These are phyloP conservation scores for Monodelphis domestica DNA, from an alignment of 2,797 vertebrate species.

Conservation along the genomic window DNA sequence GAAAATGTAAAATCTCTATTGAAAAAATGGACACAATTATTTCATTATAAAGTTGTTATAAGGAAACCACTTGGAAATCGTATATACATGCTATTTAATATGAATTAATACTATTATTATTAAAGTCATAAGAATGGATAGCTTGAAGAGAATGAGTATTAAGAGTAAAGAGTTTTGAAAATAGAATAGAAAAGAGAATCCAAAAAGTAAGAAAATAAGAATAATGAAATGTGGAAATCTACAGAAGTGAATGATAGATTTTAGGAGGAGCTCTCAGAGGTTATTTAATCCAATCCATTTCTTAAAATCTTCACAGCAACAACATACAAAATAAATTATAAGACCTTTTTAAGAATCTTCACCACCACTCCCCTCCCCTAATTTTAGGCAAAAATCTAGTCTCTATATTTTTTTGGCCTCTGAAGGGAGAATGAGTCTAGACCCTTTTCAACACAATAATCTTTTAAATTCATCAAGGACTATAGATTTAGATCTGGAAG, in stretches of 20 bases:
- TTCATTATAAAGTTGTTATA: background rate
- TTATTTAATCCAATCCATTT: background rate
- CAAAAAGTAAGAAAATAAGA: background rate
- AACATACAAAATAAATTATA: background rate
- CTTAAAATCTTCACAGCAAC: background rate
- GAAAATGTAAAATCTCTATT: background rate
- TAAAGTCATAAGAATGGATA: background rate
- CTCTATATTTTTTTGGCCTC: too few species aligned
- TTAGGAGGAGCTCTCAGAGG: background rate
- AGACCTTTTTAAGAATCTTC: too few species aligned
- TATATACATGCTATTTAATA: background rate
- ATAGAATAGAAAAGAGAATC: background rate
- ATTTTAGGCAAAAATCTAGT: too few species aligned
- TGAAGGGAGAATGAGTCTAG: too few species aligned
- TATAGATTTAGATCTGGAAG: too few species aligned
- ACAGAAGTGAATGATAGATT: too few species aligned
- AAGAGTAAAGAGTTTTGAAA: background rate
- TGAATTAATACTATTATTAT: too few species aligned
- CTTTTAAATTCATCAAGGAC: too few species aligned
- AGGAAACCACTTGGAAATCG: background rate
- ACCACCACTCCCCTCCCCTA: too few species aligned
- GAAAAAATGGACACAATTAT: too few species aligned
- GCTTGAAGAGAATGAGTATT: background rate
- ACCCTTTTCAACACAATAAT: too few species aligned
- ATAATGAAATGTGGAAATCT: background rate